These are phyloP conservation scores for Nasonia oneida DNA, from an alignment of 2,888 invertebrate genomes.

Conservation along the genomic window DNA sequence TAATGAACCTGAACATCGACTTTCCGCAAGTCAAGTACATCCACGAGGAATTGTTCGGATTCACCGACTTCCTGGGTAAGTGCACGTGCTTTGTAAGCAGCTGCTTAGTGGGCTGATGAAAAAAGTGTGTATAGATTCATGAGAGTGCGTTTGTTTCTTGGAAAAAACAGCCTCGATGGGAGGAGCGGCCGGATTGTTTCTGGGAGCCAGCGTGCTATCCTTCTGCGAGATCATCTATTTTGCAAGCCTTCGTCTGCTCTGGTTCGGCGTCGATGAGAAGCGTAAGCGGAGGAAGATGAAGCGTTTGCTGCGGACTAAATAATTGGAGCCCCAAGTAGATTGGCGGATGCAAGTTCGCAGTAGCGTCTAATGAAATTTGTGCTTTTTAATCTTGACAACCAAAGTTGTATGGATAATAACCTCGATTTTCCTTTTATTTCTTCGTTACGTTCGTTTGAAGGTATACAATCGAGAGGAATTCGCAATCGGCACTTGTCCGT, in stretches of 20 bases:
- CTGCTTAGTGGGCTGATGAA: neutral
- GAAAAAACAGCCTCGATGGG: conserved; percentile 80
- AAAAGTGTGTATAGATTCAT: neutral
- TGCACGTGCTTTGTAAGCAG: neutral
- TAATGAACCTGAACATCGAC: conserved; percentile 46
- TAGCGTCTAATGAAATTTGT: neutral
- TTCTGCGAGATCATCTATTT: conserved; percentile 88
- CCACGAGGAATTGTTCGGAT: conserved; percentile 42
- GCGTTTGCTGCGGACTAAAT: neutral
- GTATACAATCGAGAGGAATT: conserved; percentile 36
- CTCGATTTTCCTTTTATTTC: neutral
- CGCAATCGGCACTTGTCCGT: neutral
- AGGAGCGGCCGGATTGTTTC: conserved; percentile 89
- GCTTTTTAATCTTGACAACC: too few relatives aligned
- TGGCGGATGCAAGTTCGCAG: neutral
- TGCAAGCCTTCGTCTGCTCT: conserved; percentile 83
- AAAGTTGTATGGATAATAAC: conserved; percentile 9
- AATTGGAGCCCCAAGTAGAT: neutral
- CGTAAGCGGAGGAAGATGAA: neutral
- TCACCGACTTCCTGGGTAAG: conserved; percentile 40
- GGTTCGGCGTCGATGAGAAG: conserved; percentile 73
- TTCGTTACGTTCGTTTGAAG: conserved; percentile 23
- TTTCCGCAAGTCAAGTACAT: conserved; percentile 47
- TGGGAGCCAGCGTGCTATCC: conserved; percentile 89
- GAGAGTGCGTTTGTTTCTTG: neutral